These are phyloP conservation scores for Psephotus haematonotus DNA, from an alignment of 2,113 vertebrate genomes.

Conservation along the genomic window DNA sequence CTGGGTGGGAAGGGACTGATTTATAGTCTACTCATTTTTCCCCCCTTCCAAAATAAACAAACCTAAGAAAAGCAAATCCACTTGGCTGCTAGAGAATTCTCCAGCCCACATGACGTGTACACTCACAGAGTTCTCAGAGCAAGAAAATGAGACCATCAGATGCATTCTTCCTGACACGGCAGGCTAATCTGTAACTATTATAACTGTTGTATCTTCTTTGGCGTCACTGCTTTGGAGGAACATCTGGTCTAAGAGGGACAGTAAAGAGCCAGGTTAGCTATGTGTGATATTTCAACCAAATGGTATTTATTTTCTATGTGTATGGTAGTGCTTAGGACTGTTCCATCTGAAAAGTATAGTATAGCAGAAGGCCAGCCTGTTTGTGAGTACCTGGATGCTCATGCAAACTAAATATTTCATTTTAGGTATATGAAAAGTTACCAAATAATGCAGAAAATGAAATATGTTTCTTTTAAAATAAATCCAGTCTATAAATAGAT, in stretches of 20 bases:
- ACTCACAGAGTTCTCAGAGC: neutral
- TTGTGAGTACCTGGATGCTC: neutral
- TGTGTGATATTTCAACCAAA: neutral
- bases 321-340: neutral
- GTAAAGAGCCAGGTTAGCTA: neutral
- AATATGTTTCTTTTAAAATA: neutral
- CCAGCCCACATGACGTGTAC: neutral
- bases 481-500: neutral
- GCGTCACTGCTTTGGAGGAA: neutral
- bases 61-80: neutral
- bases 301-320: neutral
- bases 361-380: neutral
- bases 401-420: neutral
- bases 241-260: neutral
- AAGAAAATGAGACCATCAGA: neutral
- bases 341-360: neutral
- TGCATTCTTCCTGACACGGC: neutral
- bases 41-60: conserved; percentile 17
- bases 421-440: neutral
- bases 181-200: neutral
- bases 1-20: neutral
- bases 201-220: neutral
- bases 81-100: neutral
- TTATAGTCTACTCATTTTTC: conserved; percentile 21
- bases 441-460: neutral